A percentile compares a stretch with the other conserved stretches of the same genome.
Evolutionary conservation across 1,140 invertebrate species (phyloP).

Genomic region (Caenorhabditis inopinata): DNA sequence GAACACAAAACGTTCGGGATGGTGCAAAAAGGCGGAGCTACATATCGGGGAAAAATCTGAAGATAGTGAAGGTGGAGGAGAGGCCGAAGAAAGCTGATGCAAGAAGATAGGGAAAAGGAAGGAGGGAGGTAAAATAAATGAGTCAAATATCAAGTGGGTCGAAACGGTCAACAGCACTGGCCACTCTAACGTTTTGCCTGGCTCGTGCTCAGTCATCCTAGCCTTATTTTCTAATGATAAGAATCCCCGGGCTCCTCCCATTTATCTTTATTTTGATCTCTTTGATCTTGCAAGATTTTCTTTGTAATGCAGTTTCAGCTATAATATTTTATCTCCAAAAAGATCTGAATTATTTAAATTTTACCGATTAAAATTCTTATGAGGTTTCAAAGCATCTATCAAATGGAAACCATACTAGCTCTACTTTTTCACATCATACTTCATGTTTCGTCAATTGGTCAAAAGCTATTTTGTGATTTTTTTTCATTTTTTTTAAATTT

Average conservation of each 20-base stretch:
- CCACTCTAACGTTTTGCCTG: conserved; percentile 31
- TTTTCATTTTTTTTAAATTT: no score
- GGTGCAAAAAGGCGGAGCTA: neutral
- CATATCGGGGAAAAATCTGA: conserved; percentile 11
- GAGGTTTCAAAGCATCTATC: no score
- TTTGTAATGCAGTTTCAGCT: no score
- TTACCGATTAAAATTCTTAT: no score
- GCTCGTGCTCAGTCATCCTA: conserved; percentile 19
- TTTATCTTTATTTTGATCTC: neutral
- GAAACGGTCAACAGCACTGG: conserved; percentile 39
- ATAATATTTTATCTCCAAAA: neutral
- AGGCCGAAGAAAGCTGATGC: neutral
- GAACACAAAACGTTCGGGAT: neutral
- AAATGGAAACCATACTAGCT: no score
- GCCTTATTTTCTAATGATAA: conserved; percentile 22
- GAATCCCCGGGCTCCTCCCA: no score
- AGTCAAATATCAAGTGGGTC: conserved; percentile 2
- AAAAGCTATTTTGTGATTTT: no score
- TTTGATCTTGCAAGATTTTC: neutral
- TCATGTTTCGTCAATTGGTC: no score
- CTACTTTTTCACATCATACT: no score
- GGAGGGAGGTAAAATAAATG: conserved; percentile 21
- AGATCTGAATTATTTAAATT: no score
- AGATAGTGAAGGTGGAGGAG: neutral
- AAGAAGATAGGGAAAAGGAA: conserved; percentile 20